These are phyloP conservation scores for Hybognathus amarus DNA, from an alignment of 2,797 vertebrate species.

Conservation along the genomic window DNA sequence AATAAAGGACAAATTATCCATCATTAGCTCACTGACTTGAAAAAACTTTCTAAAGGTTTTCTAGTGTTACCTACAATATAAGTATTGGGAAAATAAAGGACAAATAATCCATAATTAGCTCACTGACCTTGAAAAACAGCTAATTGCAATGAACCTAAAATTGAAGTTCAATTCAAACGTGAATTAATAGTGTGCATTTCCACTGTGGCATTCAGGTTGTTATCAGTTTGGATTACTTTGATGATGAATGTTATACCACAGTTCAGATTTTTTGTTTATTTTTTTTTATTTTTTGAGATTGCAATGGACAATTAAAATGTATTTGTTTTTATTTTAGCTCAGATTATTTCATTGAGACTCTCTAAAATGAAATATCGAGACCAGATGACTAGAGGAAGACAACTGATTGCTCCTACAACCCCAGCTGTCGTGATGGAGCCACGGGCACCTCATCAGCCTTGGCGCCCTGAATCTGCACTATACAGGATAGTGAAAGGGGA, in stretches of 20 bases:
- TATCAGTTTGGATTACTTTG: too few relatives aligned
- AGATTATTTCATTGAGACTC: constrained; percentile 4
- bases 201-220: too few relatives aligned
- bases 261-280: background rate
- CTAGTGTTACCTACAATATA: background rate
- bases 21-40: too few relatives aligned
- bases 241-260: background rate
- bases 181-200: too few relatives aligned
- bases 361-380: constrained; percentile 7
- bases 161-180: background rate
- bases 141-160: too few relatives aligned
- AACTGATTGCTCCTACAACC: background rate
- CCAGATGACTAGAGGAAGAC: background rate
- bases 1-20: too few relatives aligned
- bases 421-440: constrained; percentile 7
- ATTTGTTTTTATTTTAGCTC: background rate
- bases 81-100: background rate
- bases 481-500: background rate
- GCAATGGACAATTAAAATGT: background rate
- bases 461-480: constrained; percentile 15
- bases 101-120: too few relatives aligned
- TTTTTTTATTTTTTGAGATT: too few relatives aligned
- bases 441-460: constrained; percentile 7
- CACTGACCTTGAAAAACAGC: too few relatives aligned
- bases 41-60: background rate